Base-by-base conservation (phyloP, 1,140 invertebrate genomes). In the Aporrectodea caliginosa region DNA sequence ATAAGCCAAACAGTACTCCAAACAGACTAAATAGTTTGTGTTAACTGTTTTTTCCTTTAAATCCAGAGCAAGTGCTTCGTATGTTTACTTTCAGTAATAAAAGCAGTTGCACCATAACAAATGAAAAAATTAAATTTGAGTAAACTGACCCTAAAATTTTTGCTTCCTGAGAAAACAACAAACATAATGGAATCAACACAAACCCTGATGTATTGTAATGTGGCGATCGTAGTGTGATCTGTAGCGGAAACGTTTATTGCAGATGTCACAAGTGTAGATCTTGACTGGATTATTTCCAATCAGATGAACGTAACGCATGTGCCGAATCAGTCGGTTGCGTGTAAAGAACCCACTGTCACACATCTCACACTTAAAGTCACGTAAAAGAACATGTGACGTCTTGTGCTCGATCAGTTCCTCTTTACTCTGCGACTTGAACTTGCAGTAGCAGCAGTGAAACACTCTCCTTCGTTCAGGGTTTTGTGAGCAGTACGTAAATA, bases 361-460 rank as follows among this genome's bases (percentile, higher is more conserved):
- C 22, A 58, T 58, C 43, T 58, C 43, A 22, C 43, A 58, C 43
- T 58, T 58, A 22, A 58, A 58, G 43, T 58, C 43, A 22, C 43
- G 43, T 22, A 22, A 6, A 6, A 58, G 43, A 58, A 58, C 43
- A 22, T 58, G 43, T 22, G 43, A 58, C 43, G 6, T 6, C 43
- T 58, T 58, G 43, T 58, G 43, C 43, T 58, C 43, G 43, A 58
- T 58, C 43, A 58, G 43, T 22, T 58, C 43, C 43, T 58, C 43
- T 58, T 58, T 58, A 22, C 43, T 58, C 22, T 22, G 43, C 43
- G 22, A 6, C 22, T 58, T 58, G 43, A 58, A 22, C 43, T 58
- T 58, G 43, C 43, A 58, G 43, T 58, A 58, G 43, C 43, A 58
- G 43, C 43, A 58, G 43, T 58, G 43, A 58, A 58, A 58, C 43